Conservation (phyloP, 53 echinoderm and acorn worm species). For the Zoroaster sp. region DNA sequence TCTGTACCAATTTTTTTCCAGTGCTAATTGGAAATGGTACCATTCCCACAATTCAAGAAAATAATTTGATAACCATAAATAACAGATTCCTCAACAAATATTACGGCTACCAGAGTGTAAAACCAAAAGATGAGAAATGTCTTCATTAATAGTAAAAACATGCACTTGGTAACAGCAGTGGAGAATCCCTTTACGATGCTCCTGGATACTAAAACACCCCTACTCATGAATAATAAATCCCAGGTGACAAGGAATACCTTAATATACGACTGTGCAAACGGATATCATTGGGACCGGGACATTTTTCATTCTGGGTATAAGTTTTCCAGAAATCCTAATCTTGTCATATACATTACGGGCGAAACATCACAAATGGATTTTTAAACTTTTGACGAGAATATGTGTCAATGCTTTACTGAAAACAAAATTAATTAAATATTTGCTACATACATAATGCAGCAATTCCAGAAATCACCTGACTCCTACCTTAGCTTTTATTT, state of each 20-base stretch:
- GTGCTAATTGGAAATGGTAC: no score
- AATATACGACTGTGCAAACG: constrained; percentile 11
- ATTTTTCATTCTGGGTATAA: background rate
- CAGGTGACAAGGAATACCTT: constrained; percentile 4
- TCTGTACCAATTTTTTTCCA: no score
- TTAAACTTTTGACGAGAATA: background rate
- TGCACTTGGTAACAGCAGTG: background rate
- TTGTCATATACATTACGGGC: background rate
- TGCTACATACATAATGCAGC: background rate
- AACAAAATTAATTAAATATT: background rate
- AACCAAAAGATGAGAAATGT: background rate
- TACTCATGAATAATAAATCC: background rate
- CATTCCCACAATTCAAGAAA: background rate
- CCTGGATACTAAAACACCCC: background rate
- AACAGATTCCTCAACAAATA: background rate
- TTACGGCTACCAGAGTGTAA: background rate
- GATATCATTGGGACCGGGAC: background rate
- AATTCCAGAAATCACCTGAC: background rate
- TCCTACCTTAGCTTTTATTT: no score
- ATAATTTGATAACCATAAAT: background rate
- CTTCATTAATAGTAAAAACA: background rate
- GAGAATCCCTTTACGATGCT: background rate
- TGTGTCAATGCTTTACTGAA: background rate
- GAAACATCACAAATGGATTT: background rate
- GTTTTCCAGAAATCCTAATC: background rate